Conservation (phyloP, 2,113 vertebrate species). For the Phaethornis superciliosus region DNA sequence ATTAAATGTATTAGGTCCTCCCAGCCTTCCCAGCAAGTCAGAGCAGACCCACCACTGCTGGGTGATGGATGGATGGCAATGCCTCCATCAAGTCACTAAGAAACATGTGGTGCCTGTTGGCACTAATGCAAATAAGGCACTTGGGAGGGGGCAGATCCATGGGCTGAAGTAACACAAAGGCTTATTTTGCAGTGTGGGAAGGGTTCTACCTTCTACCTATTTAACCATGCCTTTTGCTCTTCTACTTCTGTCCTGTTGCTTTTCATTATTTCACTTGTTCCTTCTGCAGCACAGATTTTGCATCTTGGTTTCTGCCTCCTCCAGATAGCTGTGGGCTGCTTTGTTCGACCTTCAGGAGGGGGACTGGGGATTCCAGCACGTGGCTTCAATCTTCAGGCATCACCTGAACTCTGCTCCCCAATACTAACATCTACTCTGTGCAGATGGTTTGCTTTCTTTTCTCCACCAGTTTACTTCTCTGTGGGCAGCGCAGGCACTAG, state of each 20-base stretch:
- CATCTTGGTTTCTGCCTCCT: background rate
- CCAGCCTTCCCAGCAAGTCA: background rate
- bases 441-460: background rate
- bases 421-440: background rate
- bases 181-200: background rate
- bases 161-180: background rate
- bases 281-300: background rate
- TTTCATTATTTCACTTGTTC: background rate
- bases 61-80: background rate
- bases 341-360: background rate
- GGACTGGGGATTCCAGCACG: background rate
- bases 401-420: background rate
- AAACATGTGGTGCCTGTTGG: background rate
- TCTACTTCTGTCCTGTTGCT: background rate
- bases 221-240: background rate
- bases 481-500: fast-evolving
- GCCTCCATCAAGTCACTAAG: background rate
- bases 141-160: background rate
- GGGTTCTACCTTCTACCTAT: background rate
- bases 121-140: background rate
- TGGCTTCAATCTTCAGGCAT: background rate
- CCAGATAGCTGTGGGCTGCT: background rate
- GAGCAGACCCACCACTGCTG: background rate
- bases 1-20: background rate
- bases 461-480: background rate